phyloP scores from a whole-genome alignment of 2,797 vertebrate genomes.

The Alauda arvensis region DNA sequence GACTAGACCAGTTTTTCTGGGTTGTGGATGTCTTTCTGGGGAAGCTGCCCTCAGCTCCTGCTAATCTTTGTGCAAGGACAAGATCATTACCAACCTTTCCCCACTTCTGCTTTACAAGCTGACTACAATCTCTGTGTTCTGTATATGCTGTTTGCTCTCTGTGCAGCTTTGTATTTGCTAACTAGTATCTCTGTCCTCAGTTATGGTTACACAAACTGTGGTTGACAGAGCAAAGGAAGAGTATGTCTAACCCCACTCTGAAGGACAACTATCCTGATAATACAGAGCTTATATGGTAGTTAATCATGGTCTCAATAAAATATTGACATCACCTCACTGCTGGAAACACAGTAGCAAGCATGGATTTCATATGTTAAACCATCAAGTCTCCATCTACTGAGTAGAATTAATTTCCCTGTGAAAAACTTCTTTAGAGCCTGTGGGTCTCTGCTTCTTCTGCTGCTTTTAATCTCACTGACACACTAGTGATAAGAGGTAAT shows the following conservation, averaged over 20 bases:
- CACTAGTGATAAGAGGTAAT: neutral
- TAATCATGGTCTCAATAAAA: neutral
- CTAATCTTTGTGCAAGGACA: neutral
- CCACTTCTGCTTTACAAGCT: neutral
- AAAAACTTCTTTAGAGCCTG: neutral
- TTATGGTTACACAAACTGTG: neutral
- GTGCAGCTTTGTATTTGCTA: neutral
- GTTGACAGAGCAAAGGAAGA: neutral
- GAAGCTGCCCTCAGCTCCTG: neutral
- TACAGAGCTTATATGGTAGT: neutral
- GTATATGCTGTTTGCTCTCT: neutral
- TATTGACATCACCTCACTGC: neutral
- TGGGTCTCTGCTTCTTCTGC: neutral
- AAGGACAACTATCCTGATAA: neutral
- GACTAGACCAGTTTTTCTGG: neutral
- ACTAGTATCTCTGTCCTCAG: neutral
- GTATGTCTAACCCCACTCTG: neutral
- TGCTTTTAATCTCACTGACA: neutral
- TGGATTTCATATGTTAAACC: neutral
- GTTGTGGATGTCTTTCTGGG: neutral
- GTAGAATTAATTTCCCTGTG: neutral
- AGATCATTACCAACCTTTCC: neutral
- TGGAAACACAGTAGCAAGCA: neutral
- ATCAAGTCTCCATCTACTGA: neutral
- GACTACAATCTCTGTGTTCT: neutral